Percentiles rank a stretch among this genome's conserved stretches.
Evolutionary conservation across 2,113 vertebrate genomes (phyloP).

Genomic region (Dromaius novaehollandiae): DNA sequence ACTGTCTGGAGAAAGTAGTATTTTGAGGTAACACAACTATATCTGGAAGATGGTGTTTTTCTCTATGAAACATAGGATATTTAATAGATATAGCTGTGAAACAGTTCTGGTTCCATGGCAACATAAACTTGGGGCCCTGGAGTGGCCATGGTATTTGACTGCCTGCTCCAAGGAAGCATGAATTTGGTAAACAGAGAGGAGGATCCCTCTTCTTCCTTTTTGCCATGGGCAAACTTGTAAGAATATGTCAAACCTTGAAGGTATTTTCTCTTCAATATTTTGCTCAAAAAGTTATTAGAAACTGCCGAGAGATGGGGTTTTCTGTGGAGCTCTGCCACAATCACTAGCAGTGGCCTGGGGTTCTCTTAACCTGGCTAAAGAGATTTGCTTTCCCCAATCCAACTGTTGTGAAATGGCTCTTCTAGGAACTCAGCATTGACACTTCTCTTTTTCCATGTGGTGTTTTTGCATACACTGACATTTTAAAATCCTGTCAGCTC

Average conservation of each 20-base stretch:
- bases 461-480: neutral
- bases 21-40: neutral
- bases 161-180: neutral
- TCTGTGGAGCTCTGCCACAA: neutral
- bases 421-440: neutral
- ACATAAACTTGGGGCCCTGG: neutral
- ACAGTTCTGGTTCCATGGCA: neutral
- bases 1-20: conserved; percentile 1
- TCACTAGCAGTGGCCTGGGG: neutral
- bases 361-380: neutral
- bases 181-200: neutral
- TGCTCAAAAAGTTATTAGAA: neutral
- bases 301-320: neutral
- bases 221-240: neutral
- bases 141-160: neutral
- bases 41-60: neutral
- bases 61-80: neutral
- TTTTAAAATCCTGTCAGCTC: neutral
- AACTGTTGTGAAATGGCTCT: neutral
- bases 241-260: neutral
- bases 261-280: neutral
- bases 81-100: neutral
- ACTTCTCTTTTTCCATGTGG: neutral
- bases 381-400: neutral
- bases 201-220: neutral